Conservation (phyloP, 2,888 invertebrate species). For the Pimpla rufipes region DNA sequence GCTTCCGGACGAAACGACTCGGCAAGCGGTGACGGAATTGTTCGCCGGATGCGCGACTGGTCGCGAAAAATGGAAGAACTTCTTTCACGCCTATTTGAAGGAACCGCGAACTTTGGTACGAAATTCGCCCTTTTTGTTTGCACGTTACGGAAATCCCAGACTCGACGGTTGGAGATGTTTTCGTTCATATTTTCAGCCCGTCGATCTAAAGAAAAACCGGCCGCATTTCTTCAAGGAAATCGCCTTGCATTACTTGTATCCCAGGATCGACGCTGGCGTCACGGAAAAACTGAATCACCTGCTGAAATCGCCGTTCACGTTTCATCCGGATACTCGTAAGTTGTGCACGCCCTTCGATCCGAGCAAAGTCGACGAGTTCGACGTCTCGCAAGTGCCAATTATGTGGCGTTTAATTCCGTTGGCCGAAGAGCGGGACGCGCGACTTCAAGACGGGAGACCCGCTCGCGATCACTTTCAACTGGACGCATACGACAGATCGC, state of each 20-base stretch:
- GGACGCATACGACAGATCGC: too few relatives aligned
- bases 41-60: constrained; percentile 87
- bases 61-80: constrained; percentile 89
- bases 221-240: constrained; percentile 92
- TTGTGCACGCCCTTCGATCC: constrained; percentile 95
- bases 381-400: constrained; percentile 90
- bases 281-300: constrained; percentile 98
- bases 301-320: constrained; percentile 98
- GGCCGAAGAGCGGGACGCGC: too few relatives aligned
- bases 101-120: not conserved
- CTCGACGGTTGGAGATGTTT: not conserved
- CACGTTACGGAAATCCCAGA: not conserved
- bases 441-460: too few relatives aligned
- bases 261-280: constrained; percentile 97
- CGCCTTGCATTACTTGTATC: constrained; percentile 96
- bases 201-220: constrained; percentile 87
- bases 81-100: constrained; percentile 86
- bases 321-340: constrained; percentile 98
- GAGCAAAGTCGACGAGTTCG: constrained; percentile 89
- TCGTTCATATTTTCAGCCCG: constrained; percentile 85
- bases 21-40: constrained; percentile 86
- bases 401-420: too few relatives aligned
- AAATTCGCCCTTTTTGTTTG: not conserved
- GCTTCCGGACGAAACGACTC: constrained; percentile 7
- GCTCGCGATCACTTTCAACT: too few relatives aligned